Percentiles rank a stretch among this genome's conserved stretches.
Evolutionary conservation across 2,113 vertebrate genomes (phyloP).

Genomic region (Cavia aperea): DNA sequence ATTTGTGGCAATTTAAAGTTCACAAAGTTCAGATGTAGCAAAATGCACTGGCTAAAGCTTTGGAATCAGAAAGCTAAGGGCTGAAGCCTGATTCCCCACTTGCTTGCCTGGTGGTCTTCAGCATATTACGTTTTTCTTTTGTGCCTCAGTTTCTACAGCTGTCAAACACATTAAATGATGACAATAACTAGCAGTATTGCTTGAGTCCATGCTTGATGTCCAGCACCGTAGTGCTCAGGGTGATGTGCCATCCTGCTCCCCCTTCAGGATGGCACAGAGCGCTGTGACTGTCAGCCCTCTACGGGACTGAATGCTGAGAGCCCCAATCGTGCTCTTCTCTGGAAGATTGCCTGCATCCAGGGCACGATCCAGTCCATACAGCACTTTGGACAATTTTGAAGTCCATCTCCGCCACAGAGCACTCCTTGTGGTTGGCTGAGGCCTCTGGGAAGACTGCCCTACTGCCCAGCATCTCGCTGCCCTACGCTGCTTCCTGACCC

Average conservation of each 20-base stretch:
- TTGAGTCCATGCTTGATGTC: background rate
- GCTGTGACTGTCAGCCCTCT: background rate
- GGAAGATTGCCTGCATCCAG: background rate
- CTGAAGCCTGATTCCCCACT: background rate
- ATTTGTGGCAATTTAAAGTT: background rate
- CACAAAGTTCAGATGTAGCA: background rate
- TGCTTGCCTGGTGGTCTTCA: background rate
- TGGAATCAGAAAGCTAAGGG: background rate
- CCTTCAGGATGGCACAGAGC: background rate
- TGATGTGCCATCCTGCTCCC: background rate
- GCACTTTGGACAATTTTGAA: background rate
- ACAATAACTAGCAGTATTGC: background rate
- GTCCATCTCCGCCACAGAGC: background rate
- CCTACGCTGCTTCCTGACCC: background rate
- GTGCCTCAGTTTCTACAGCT: background rate
- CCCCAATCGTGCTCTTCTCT: background rate
- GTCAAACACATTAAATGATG: background rate
- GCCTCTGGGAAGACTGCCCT: background rate
- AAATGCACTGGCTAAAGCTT: background rate
- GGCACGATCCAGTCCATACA: background rate
- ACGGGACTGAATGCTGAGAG: background rate
- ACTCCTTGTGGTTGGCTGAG: accelerated
- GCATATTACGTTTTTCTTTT: background rate
- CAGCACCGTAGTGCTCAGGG: background rate
- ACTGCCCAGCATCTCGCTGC: background rate